phyloP scores from a whole-genome alignment of 2,113 vertebrate species.

The Patagioenas fasciata region DNA sequence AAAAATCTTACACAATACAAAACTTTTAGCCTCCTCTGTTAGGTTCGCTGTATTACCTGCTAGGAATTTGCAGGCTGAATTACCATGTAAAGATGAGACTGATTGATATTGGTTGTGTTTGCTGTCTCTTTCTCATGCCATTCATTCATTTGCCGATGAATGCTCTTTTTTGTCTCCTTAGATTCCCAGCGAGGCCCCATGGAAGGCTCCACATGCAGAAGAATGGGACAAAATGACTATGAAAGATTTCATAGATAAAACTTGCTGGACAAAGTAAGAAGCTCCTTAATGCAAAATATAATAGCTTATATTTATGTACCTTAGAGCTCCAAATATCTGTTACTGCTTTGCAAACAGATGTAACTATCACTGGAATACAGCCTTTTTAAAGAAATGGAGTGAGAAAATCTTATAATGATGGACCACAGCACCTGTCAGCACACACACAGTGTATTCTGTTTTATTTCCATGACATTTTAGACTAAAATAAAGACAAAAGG shows the following conservation, averaged over 20 bases:
- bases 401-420: not conserved
- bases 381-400: not conserved
- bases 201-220: constrained; percentile 91
- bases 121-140: not conserved
- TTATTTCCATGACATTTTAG: not conserved
- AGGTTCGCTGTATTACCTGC: not conserved
- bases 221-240: constrained; percentile 97
- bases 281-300: not conserved
- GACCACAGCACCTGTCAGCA: not conserved
- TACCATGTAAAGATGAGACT: not conserved
- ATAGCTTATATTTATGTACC: not conserved
- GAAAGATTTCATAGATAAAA: constrained; percentile 87
- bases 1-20: not conserved
- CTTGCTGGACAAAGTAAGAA: constrained; percentile 93
- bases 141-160: not conserved
- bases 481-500: not conserved
- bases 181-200: constrained; percentile 94
- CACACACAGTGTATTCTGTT: not conserved
- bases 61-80: not conserved
- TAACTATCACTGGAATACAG: not conserved
- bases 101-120: not conserved
- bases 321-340: not conserved
- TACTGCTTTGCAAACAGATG: not conserved
- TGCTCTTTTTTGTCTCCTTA: constrained; percentile 42
- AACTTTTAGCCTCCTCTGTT: not conserved